phyloP scores from a whole-genome alignment of 1,140 invertebrate species.

The Magallana ariakensis region DNA sequence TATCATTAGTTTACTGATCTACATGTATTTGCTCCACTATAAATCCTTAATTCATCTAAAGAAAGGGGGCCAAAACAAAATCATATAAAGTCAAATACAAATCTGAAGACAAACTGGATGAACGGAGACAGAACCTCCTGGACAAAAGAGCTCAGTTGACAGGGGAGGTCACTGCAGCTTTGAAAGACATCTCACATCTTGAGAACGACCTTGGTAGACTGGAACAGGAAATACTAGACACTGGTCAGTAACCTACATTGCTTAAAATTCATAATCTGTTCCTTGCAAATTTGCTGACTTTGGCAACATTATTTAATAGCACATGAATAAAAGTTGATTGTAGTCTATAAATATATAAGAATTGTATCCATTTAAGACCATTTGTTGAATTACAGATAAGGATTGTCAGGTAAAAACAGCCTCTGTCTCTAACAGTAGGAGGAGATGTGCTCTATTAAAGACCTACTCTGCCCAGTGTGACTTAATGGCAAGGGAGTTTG shows the following conservation, averaged over 20 bases:
- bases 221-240: slow-evolving; percentile 48
- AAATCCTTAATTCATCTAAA: not conserved
- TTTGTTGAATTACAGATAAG: not conserved
- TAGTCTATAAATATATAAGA: no score
- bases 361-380: no score
- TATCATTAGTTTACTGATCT: no score
- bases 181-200: slow-evolving; percentile 58
- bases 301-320: no score
- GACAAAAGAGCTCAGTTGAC: slow-evolving; percentile 49
- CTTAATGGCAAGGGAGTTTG: slow-evolving; percentile 24
- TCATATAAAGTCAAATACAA: slow-evolving; percentile 60
- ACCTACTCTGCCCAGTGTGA: slow-evolving; percentile 5
- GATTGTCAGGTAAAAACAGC: slow-evolving; percentile 5
- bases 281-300: no score
- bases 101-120: slow-evolving; percentile 48
- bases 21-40: not conserved
- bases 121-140: slow-evolving; percentile 50
- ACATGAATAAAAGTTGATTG: no score
- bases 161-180: slow-evolving; percentile 50
- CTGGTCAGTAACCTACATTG: slow-evolving; percentile 51
- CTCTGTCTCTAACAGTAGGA: not conserved
- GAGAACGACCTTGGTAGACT: slow-evolving; percentile 59
- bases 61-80: slow-evolving; percentile 44
- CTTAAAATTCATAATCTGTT: no score
- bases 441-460: slow-evolving; percentile 42